These are phyloP conservation scores for Graphium colonna DNA, from an alignment of 2,888 invertebrate genomes.

Conservation along the genomic window DNA sequence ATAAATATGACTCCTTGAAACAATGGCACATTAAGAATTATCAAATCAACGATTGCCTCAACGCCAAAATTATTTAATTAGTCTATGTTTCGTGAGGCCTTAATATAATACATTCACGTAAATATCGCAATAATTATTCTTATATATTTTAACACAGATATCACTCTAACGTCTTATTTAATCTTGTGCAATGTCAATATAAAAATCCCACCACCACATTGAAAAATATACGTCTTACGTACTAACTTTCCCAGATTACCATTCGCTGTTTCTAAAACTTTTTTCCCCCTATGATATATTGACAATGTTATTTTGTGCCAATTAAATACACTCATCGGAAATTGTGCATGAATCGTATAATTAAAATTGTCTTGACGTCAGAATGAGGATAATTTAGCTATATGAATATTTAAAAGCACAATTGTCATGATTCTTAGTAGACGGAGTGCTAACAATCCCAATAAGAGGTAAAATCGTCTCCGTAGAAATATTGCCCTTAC, in stretches of 20 bases:
- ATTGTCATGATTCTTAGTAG: conserved; percentile 10
- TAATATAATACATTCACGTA: no score
- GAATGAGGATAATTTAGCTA: conserved; percentile 3
- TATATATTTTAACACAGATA: no score
- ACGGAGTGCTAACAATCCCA: no score
- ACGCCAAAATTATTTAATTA: no score
- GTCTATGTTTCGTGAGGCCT: no score
- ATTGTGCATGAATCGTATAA: not conserved
- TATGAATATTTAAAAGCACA: not conserved
- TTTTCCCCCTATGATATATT: not conserved
- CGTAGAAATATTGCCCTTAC: not conserved
- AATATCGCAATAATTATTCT: no score
- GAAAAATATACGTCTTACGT: not conserved
- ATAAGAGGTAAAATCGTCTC: not conserved
- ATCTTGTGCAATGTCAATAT: not conserved
- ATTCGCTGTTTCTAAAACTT: not conserved
- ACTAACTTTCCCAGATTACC: not conserved
- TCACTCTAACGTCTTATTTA: not conserved
- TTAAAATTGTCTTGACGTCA: conserved; percentile 6
- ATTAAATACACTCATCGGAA: not conserved
- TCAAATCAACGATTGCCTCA: no score
- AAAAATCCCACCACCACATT: not conserved
- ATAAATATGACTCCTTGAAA: not conserved
- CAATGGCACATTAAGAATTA: not conserved
- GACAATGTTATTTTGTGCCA: not conserved